Evolutionary conservation across 2,888 invertebrate genomes (phyloP).

Genomic region (Philonicus albiceps): DNA sequence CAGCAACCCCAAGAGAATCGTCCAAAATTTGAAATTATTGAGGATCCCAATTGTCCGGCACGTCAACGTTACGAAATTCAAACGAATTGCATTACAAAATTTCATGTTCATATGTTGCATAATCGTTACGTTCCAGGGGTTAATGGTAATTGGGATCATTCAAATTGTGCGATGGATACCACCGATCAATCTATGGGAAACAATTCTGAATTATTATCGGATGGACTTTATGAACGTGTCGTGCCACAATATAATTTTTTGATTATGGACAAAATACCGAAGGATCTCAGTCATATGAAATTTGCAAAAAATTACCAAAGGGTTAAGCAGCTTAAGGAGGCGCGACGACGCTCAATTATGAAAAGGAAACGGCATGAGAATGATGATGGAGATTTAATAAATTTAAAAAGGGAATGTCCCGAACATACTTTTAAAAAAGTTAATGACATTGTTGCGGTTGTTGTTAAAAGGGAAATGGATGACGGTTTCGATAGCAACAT

Average conservation of each 20-base stretch:
- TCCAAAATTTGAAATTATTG: constrained; percentile 54
- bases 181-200: background rate
- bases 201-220: background rate
- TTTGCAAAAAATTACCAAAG: constrained; percentile 50
- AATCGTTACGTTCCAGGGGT: constrained; percentile 67
- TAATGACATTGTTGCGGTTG: constrained; percentile 19
- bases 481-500: constrained; percentile 1
- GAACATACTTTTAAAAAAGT: background rate
- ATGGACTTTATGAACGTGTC: constrained; percentile 53
- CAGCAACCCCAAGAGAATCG: constrained; percentile 16
- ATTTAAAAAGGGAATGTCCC: background rate
- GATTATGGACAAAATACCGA: constrained; percentile 56
- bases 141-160: constrained; percentile 67
- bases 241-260: constrained; percentile 61
- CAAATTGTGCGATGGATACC: constrained; percentile 37
- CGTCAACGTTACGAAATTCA: constrained; percentile 56
- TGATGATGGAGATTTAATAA: background rate
- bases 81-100: constrained; percentile 60
- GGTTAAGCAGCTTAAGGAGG: constrained; percentile 42
- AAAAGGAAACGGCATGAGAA: constrained; percentile 50
- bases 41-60: constrained; percentile 59
- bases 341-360: constrained; percentile 32
- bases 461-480: background rate
- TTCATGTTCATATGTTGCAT: constrained; percentile 68
- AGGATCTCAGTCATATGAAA: constrained; percentile 56